phyloP scores from a whole-genome alignment of 2,113 vertebrate species.

The Nyctereutes procyonoides region DNA sequence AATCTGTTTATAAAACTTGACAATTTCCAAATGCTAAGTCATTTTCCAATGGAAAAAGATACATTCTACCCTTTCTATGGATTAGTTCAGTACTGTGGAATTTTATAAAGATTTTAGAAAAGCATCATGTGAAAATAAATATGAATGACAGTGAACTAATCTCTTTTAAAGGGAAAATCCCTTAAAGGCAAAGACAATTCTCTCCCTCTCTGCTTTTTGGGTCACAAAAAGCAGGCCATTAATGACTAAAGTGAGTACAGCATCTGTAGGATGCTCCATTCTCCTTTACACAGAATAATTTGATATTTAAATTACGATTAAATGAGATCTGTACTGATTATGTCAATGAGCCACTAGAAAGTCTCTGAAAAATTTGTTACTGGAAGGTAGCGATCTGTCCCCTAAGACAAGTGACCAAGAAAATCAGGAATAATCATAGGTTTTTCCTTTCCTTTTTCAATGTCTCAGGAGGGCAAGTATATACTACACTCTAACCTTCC shows the following conservation, averaged over 20 bases:
- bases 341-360: slow-evolving; percentile 16
- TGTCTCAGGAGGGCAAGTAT: slow-evolving; percentile 27
- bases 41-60: slow-evolving; percentile 77
- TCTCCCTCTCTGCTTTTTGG: slow-evolving; percentile 57
- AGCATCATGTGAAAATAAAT: slow-evolving; percentile 74
- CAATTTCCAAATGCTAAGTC: slow-evolving; percentile 60
- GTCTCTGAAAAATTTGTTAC: slow-evolving; percentile 52
- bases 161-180: slow-evolving; percentile 62
- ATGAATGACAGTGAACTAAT: slow-evolving; percentile 60
- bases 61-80: slow-evolving; percentile 78
- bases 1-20: slow-evolving; percentile 57
- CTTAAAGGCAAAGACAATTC: slow-evolving; percentile 55
- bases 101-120: slow-evolving; percentile 78
- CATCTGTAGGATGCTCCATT: not conserved
- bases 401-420: not conserved
- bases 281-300: slow-evolving; percentile 53
- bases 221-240: slow-evolving; percentile 73
- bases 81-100: slow-evolving; percentile 76
- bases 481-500: not conserved
- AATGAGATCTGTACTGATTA: not conserved
- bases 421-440: not conserved
- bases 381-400: not conserved
- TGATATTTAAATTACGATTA: slow-evolving; percentile 53
- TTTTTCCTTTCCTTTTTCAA: not conserved
- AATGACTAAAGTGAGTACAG: slow-evolving; percentile 68